Evolutionary conservation across 2,888 invertebrate species (phyloP).

Genomic region (Eilema caniola): DNA sequence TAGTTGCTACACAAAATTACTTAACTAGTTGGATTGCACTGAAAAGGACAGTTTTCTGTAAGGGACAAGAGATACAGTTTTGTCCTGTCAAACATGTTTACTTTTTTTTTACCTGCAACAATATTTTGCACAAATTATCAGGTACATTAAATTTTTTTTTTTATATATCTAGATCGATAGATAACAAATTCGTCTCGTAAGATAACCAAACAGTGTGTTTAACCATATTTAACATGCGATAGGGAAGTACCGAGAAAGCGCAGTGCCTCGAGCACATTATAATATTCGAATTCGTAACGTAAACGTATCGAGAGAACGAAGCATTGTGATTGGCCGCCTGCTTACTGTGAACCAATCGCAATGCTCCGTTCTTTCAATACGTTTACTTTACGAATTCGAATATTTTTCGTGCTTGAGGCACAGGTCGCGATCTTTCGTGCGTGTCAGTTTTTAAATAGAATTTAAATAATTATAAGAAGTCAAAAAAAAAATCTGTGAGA

Average conservation of each 20-base stretch:
- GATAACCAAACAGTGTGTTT: conserved; percentile 27
- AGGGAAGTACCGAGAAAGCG: conserved; percentile 16
- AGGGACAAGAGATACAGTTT: neutral
- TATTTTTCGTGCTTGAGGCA: too few species aligned
- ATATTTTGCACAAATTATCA: neutral
- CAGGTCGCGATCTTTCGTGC: neutral
- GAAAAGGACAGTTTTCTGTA: neutral
- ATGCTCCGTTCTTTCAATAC: too few species aligned
- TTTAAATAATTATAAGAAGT: neutral
- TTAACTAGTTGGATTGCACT: neutral
- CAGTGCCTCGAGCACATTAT: too few species aligned
- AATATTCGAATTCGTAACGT: too few species aligned
- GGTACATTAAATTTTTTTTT: neutral
- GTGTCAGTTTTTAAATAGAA: neutral
- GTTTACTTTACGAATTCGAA: too few species aligned
- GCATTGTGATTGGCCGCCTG: too few species aligned
- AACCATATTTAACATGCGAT: conserved; percentile 19
- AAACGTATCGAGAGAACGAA: too few species aligned
- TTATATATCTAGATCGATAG: conserved; percentile 11
- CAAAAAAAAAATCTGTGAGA: neutral
- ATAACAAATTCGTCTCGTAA: neutral
- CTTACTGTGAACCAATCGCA: too few species aligned
- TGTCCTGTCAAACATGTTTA: neutral
- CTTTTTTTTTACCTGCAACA: neutral
- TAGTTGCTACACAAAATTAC: neutral